Percentiles rank a stretch among this genome's conserved stretches.
Evolutionary conservation across 2,113 vertebrate species (phyloP).

Genomic region (Hippolais icterina): DNA sequence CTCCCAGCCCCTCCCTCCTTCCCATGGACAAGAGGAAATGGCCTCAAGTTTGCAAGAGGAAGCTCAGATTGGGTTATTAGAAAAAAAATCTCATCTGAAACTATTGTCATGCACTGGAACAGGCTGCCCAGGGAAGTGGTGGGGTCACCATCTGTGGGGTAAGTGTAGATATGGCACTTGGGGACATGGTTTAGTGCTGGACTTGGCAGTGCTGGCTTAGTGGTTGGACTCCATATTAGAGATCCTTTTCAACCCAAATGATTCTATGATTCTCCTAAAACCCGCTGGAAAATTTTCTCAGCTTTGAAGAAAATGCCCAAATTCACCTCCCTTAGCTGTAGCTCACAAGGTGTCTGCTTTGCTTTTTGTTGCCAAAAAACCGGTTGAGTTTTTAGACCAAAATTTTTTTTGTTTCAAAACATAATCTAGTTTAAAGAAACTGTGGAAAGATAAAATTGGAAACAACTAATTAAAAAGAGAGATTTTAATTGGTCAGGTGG

Average conservation of each 20-base stretch:
- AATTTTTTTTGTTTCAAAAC: background rate
- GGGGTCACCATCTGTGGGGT: background rate
- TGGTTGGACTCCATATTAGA: background rate
- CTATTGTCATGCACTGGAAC: background rate
- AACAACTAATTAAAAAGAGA: background rate
- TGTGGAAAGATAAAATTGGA: background rate
- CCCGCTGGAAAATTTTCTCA: background rate
- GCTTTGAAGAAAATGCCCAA: background rate
- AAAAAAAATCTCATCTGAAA: background rate
- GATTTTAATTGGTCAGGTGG: background rate
- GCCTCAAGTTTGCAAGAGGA: background rate
- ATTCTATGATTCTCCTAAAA: background rate
- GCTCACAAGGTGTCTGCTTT: background rate
- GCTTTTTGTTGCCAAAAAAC: background rate
- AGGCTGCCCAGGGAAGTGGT: background rate
- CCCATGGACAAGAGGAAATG: background rate
- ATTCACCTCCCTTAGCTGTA: background rate
- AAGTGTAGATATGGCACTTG: background rate
- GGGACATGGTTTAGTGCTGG: background rate
- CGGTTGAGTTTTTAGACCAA: background rate
- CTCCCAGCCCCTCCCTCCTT: background rate
- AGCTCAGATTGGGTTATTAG: background rate
- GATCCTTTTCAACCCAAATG: background rate
- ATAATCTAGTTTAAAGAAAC: background rate
- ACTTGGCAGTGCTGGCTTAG: background rate